Evolutionary conservation across 2,113 vertebrate species (phyloP).

Genomic region (Aegypius monachus): DNA sequence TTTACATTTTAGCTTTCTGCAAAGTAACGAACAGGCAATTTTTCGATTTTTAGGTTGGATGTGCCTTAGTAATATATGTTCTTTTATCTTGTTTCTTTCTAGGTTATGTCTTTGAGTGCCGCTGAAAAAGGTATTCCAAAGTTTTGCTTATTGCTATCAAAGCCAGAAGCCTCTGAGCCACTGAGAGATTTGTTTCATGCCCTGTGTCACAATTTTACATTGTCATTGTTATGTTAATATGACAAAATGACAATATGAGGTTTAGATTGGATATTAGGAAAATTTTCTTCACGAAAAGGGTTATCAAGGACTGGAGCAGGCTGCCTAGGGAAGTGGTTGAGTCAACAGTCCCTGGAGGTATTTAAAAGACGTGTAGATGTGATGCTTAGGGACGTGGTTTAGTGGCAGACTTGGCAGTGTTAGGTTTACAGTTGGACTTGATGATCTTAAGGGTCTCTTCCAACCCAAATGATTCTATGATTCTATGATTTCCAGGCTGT

Average conservation of each 20-base stretch:
- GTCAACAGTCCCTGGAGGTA: background rate
- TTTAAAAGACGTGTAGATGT: background rate
- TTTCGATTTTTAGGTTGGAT: background rate
- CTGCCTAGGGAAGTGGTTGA: background rate
- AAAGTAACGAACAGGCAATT: background rate
- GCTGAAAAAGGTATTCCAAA: background rate
- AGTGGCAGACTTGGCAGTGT: background rate
- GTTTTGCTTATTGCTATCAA: background rate
- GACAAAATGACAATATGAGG: background rate
- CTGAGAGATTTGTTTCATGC: background rate
- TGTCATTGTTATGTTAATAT: background rate
- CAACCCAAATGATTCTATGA: background rate
- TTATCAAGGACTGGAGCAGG: background rate
- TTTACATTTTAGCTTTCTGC: background rate
- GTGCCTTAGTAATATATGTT: background rate
- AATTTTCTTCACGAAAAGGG: background rate
- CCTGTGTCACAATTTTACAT: background rate
- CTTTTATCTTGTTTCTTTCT: background rate
- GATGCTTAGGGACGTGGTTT: background rate
- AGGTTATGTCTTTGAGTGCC: background rate
- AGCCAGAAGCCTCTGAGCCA: background rate
- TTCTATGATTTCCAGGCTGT: background rate
- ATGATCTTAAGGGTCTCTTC: background rate
- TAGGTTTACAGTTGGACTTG: accelerated
- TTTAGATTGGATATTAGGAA: background rate